A percentile compares a stretch with the other conserved stretches of the same genome.
Evolutionary conservation across 2,888 invertebrate genomes (phyloP).

Genomic region (Napeogenes inachia): DNA sequence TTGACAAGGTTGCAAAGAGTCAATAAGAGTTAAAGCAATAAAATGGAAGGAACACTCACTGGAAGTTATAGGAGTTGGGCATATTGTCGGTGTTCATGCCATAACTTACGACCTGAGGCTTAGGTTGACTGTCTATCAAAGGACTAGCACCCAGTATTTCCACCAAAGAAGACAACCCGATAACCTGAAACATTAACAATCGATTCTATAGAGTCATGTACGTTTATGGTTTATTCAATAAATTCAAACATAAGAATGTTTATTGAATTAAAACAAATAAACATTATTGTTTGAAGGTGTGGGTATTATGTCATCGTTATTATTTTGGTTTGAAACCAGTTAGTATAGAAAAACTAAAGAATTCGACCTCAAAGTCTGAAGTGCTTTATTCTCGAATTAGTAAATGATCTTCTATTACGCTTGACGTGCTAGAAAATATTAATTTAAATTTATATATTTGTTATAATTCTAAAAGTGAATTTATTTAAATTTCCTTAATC

Average conservation of each 20-base stretch:
- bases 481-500: too few species aligned
- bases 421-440: too few species aligned
- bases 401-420: background rate
- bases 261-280: constrained; percentile 16
- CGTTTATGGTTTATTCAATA: constrained; percentile 3
- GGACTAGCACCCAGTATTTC: constrained; percentile 45
- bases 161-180: constrained; percentile 40
- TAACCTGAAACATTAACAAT: constrained; percentile 47
- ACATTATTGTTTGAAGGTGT: constrained; percentile 26
- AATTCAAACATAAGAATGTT: constrained; percentile 9
- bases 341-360: constrained; percentile 28
- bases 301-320: constrained; percentile 33
- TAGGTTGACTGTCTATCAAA: constrained; percentile 43
- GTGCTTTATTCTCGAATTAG: background rate
- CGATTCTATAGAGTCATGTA: constrained; percentile 2
- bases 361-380: constrained; percentile 27
- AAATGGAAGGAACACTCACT: constrained; percentile 49
- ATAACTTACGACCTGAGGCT: constrained; percentile 54
- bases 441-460: too few species aligned
- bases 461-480: too few species aligned
- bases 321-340: constrained; percentile 34
- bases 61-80: constrained; percentile 66
- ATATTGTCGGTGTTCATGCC: constrained; percentile 57
- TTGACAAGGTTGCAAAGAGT: too few species aligned
- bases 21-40: background rate